Conservation (phyloP, 2,888 invertebrate genomes). For the Dyspetes luteomarginatus region DNA sequence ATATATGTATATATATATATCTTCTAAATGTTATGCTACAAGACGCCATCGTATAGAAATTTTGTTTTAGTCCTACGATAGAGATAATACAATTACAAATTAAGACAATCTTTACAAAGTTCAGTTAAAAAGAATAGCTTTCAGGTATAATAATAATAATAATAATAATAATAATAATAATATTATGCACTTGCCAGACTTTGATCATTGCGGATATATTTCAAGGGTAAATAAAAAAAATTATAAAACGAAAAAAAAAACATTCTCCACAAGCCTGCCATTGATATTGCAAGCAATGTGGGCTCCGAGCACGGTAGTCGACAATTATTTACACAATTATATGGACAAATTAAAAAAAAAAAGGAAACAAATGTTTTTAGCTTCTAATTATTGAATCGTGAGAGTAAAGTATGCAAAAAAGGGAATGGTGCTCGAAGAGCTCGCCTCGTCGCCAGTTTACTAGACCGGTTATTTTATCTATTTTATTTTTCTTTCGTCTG, state of each 20-base stretch:
- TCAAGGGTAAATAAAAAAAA: constrained; percentile 46
- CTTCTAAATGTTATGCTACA: constrained; percentile 67
- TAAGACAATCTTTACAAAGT: constrained; percentile 61
- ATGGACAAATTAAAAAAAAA: constrained; percentile 18
- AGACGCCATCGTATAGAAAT: constrained; percentile 67
- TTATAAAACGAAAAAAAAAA: constrained; percentile 43
- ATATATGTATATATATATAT: constrained; percentile 65
- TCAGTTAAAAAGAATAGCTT: constrained; percentile 51
- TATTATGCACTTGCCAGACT: constrained; percentile 64
- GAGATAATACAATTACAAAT: constrained; percentile 62
- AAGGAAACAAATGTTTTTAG: constrained; percentile 14
- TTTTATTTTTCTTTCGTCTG: constrained; percentile 19
- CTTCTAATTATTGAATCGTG: constrained; percentile 24
- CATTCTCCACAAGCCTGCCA: constrained; percentile 22
- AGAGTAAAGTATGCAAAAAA: constrained; percentile 35
- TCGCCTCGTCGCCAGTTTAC: too few relatives aligned
- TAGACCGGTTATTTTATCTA: constrained; percentile 22
- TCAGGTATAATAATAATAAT: constrained; percentile 49
- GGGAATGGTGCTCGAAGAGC: constrained; percentile 47
- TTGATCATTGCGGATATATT: constrained; percentile 54
- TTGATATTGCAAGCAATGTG: constrained; percentile 47
- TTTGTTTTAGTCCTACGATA: constrained; percentile 48
- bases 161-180: constrained; percentile 46
- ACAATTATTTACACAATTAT: constrained; percentile 62
- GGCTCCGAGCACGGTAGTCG: constrained; percentile 41